Conservation (phyloP, 2,113 vertebrate genomes). For the Oriolus oriolus region DNA sequence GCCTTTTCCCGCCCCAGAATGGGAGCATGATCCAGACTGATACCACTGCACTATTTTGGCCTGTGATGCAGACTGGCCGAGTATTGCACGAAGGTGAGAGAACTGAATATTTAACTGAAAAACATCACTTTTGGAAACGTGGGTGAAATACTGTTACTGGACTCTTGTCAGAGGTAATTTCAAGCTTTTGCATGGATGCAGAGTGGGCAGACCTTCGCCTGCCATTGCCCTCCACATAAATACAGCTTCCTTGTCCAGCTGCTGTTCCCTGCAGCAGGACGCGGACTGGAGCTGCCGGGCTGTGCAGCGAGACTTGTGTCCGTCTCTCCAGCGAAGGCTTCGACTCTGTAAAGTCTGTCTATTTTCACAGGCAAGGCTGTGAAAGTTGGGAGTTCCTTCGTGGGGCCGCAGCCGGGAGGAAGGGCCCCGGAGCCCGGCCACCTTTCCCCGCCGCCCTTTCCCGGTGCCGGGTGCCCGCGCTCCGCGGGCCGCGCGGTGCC, state of each 20-base stretch:
- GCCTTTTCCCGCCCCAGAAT: not conserved
- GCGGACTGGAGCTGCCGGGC: not conserved
- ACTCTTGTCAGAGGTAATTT: not conserved
- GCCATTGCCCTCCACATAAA: fast-evolving
- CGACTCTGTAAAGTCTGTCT: not conserved
- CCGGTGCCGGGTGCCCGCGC: not conserved
- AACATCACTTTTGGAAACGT: not conserved
- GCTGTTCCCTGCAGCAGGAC: not conserved
- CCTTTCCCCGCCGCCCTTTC: not conserved
- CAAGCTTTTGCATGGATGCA: not conserved
- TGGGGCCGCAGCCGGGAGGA: not conserved
- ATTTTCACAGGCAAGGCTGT: not conserved
- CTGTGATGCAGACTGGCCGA: fast-evolving
- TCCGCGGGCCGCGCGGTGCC: not conserved
- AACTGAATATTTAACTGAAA: not conserved
- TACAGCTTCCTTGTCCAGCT: fast-evolving
- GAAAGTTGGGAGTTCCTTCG: not conserved
- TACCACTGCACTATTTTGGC: not conserved
- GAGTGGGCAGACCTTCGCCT: not conserved
- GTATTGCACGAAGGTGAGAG: not conserved
- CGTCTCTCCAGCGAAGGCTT: not conserved
- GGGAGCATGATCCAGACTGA: not conserved
- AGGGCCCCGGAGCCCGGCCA: not conserved
- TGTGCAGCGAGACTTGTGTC: not conserved
- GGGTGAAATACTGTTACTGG: not conserved